Base-by-base conservation (phyloP, 2,888 invertebrate genomes). In the Colostygia pectinataria region DNA sequence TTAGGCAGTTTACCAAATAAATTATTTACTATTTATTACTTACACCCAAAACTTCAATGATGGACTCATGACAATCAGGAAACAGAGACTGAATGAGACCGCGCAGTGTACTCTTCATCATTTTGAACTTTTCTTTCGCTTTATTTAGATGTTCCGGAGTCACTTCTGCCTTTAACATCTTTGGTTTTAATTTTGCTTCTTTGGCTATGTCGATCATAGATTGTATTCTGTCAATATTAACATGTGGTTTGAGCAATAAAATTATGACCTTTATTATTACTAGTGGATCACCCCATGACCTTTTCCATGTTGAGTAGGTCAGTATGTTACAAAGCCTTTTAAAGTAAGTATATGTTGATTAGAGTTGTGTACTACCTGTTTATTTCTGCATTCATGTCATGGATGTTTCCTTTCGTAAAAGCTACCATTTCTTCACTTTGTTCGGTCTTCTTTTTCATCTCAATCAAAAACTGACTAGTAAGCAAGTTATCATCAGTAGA, bases 301-400 rank as follows among this genome's bases (percentile, higher is more conserved):
- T n/a, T n/a, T n/a, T n/a, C n/a, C n/a, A n/a, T n/a, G n/a, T n/a
- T n/a, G n/a, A n/a, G n/a, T n/a, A n/a, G n/a, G n/a, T n/a, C n/a
- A n/a, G n/a, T n/a, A n/a, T n/a, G n/a, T n/a, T n/a, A n/a, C n/a
- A n/a, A n/a, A n/a, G n/a, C n/a, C n/a, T n/a, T n/a, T n/a, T n/a
- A n/a, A n/a, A n/a, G n/a, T n/a, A n/a, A n/a, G n/a, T n/a, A n/a
- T n/a, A n/a, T n/a, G n/a, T n/a, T n/a, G n/a, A n/a, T n/a, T n/a
- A n/a, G 18, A 18, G 12, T 12, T 28, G 5, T 12, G 5, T 10
- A 2, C 1, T 57, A 90, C 90, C 84, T 84, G 49, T 68, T 68
- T 49, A 82, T 86, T 61, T 90, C 86, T 23, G 60, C 56, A 42
- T 83, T 76, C 13, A 80, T 58, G 55, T 90, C 89, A 56, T 63